Conservation (phyloP, 1,140 invertebrate species). For the Spodoptera litura region DNA sequence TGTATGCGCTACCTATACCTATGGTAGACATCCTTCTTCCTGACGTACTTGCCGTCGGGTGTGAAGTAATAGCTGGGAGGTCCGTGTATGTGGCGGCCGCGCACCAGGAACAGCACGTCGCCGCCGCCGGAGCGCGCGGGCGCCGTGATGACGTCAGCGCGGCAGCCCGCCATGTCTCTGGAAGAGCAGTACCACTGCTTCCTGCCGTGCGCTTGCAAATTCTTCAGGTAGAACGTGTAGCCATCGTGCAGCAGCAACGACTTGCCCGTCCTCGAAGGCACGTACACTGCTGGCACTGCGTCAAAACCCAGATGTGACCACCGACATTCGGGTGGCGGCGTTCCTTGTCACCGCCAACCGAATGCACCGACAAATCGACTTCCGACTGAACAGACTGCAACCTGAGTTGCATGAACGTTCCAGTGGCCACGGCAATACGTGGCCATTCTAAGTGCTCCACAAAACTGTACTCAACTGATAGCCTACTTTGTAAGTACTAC, state of each 20-base stretch:
- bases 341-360: conserved; percentile 20
- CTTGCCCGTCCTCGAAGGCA: conserved; percentile 83
- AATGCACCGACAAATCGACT: conserved; percentile 32
- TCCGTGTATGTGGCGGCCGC: conserved; percentile 77
- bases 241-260: conserved; percentile 79
- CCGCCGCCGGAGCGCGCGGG: conserved; percentile 66
- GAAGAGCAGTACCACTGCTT: conserved; percentile 85
- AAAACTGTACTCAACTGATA: conserved; percentile 1
- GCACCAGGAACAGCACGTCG: conserved; percentile 76
- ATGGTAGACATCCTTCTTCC: conserved; percentile 79
- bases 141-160: conserved; percentile 81
- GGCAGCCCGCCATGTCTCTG: conserved; percentile 79
- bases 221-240: conserved; percentile 83
- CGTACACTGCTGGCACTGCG: conserved; percentile 79
- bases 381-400: conserved; percentile 39
- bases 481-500: neutral
- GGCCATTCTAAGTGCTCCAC: neutral
- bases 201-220: conserved; percentile 77
- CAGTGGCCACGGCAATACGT: conserved; percentile 12
- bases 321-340: conserved; percentile 47
- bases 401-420: conserved; percentile 5
- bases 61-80: conserved; percentile 81
- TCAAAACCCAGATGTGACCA: conserved; percentile 61
- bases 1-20: conserved; percentile 72
- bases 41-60: conserved; percentile 80